These are phyloP conservation scores for Anthopleura xanthogrammica DNA, from an alignment of 92 coral and sea anemone genomes.

Conservation along the genomic window DNA sequence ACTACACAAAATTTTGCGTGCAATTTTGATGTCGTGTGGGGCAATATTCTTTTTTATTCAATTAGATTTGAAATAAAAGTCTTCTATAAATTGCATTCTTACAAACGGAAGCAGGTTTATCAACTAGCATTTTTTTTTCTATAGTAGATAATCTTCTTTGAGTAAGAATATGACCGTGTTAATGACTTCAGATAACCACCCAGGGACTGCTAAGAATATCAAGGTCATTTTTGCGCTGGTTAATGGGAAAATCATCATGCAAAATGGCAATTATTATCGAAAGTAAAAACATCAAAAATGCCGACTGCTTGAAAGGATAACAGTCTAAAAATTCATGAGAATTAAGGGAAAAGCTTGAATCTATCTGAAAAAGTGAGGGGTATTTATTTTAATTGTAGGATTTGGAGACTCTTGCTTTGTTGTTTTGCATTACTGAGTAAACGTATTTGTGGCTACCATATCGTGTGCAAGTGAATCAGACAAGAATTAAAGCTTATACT, in stretches of 20 bases:
- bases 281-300: background rate
- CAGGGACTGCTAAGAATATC: background rate
- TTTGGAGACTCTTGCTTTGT: no score
- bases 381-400: no score
- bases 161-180: background rate
- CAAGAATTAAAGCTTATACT: no score
- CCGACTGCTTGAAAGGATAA: background rate
- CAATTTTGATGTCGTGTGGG: background rate
- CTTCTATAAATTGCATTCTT: background rate
- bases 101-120: background rate
- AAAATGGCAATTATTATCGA: background rate
- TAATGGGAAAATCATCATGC: background rate
- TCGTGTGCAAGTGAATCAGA: no score
- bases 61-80: background rate
- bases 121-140: background rate
- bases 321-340: background rate
- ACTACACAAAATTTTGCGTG: background rate
- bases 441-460: no score
- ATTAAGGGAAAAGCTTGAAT: no score
- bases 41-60: background rate
- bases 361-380: no score
- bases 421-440: no score
- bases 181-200: constrained; percentile 6
- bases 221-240: background rate
- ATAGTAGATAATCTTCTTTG: background rate